Evolutionary conservation across 2,113 vertebrate genomes (phyloP), one percentile per base, ranked within the genome.

Genomic region (Podarcis raffonei): DNA sequence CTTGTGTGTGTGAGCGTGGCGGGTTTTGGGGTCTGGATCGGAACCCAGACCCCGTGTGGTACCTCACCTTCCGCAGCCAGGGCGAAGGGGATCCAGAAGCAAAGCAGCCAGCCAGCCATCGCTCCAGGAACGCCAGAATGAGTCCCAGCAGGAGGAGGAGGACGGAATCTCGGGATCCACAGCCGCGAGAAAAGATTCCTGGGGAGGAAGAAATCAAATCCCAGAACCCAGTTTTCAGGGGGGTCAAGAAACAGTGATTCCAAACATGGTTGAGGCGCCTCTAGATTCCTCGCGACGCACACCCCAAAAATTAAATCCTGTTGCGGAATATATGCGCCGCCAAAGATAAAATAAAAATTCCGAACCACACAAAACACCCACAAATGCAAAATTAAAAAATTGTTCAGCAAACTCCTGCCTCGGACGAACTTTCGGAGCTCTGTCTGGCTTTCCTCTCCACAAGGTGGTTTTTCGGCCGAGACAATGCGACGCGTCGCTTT

Each of bases 21-120:
- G 59, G 59, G 18, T 37, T 74, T 5, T 13, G 72, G 59, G 16
- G 35, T 75, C 15, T 4, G 72, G 48, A 53, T 53, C 48, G 5
- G 71, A 74, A 32, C 30, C 71, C n/a, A 12, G 9, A 8, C 2
- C 68, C 68, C 18, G 4, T 20, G n/a, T 15, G 4, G 11, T 2
- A 42, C 4, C 85, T 88, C 59, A 88, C 87, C 87, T 83, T 88
- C 87, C 71, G 76, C 35, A 1, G 87, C 71, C 71, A 75, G 3
- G 27, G 72, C 87, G 0, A 88, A 71, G 25, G 27, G 62, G 4
- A 87, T 9, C 65, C 87, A 82, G 80, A 65, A 2, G 57, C 30
- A 74, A 0, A 83, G 87, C 0, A 75, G 71, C 53, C 80, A 48
- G 4, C 27, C 2, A 68, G 5, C 62, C 86, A 72, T 81, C 42